These are phyloP conservation scores for Dromius quadrimaculatus DNA, from an alignment of 2,888 invertebrate species.

Conservation along the genomic window DNA sequence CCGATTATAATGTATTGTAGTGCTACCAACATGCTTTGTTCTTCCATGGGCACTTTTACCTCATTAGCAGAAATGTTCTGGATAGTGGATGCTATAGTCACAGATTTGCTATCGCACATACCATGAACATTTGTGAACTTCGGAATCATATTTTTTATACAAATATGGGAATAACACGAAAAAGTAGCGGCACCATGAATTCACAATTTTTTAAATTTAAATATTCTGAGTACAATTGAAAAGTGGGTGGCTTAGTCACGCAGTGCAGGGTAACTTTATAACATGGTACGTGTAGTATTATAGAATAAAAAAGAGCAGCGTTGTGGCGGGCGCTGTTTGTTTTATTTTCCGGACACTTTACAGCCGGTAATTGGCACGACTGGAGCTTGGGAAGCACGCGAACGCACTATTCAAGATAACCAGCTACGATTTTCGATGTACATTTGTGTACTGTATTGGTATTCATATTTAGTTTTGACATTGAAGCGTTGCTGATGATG, in stretches of 20 bases:
- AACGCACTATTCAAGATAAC: slow-evolving; percentile 54
- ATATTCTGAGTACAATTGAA: background rate
- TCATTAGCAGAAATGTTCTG: slow-evolving; percentile 29
- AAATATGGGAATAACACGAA: too few species aligned
- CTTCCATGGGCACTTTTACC: slow-evolving; percentile 7
- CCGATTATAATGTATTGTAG: slow-evolving; percentile 46
- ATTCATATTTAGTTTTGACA: too few species aligned
- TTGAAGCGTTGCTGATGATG: too few species aligned
- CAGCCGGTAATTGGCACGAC: slow-evolving; percentile 63
- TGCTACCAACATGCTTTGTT: slow-evolving; percentile 12
- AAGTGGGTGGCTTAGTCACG: background rate
- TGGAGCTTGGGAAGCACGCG: slow-evolving; percentile 60
- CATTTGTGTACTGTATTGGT: too few species aligned
- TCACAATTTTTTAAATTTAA: too few species aligned
- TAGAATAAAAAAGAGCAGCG: slow-evolving; percentile 57
- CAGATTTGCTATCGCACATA: background rate
- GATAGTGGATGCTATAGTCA: background rate
- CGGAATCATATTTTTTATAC: too few species aligned
- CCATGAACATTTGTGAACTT: too few species aligned
- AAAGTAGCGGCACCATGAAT: too few species aligned
- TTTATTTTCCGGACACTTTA: slow-evolving; percentile 62
- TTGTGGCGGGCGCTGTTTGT: slow-evolving; percentile 54
- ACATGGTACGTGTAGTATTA: slow-evolving; percentile 49
- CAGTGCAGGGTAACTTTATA: slow-evolving; percentile 34
- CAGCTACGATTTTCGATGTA: too few species aligned